These are phyloP conservation scores for Caenorhabditis drosophilae DNA, from an alignment of 2,888 invertebrate genomes.

Conservation along the genomic window DNA sequence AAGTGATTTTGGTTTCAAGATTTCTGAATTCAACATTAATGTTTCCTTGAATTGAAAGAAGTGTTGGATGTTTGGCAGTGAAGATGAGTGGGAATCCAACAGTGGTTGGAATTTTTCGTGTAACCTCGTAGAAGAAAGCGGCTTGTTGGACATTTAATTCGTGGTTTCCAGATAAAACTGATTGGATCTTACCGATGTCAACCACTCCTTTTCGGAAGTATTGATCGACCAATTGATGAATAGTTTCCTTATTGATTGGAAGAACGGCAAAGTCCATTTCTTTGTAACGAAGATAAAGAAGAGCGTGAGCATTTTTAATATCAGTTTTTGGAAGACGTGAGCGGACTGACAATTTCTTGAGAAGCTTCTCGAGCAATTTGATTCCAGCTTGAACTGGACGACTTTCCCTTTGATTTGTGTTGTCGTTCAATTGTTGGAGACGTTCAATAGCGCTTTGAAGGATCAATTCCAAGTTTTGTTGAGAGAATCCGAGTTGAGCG, in stretches of 20 bases:
- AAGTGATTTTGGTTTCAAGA: constrained; percentile 21
- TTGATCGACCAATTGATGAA: constrained; percentile 40
- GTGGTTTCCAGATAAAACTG: not conserved
- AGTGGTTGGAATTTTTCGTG: constrained; percentile 49
- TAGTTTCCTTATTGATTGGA: constrained; percentile 50
- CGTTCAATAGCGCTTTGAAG: constrained; percentile 18
- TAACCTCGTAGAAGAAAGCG: constrained; percentile 38
- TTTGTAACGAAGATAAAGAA: constrained; percentile 50
- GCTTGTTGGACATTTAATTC: constrained; percentile 8
- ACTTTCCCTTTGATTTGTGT: constrained; percentile 4
- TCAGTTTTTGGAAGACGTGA: constrained; percentile 5
- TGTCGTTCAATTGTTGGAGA: constrained; percentile 6
- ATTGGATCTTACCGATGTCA: constrained; percentile 3
- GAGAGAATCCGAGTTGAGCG: constrained; percentile 34
- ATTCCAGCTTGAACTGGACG: constrained; percentile 13
- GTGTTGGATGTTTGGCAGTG: constrained; percentile 38
- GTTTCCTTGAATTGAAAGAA: constrained; percentile 30
- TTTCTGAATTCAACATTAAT: constrained; percentile 22
- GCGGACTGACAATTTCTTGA: constrained; percentile 40
- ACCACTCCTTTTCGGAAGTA: constrained; percentile 33
- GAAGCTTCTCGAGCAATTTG: constrained; percentile 33
- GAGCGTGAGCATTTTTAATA: constrained; percentile 32
- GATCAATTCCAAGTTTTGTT: constrained; percentile 39
- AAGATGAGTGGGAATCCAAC: constrained; percentile 54
- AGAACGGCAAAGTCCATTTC: constrained; percentile 61